Evolutionary conservation across 1,140 invertebrate genomes (phyloP).

Genomic region (Papilio polytes): DNA sequence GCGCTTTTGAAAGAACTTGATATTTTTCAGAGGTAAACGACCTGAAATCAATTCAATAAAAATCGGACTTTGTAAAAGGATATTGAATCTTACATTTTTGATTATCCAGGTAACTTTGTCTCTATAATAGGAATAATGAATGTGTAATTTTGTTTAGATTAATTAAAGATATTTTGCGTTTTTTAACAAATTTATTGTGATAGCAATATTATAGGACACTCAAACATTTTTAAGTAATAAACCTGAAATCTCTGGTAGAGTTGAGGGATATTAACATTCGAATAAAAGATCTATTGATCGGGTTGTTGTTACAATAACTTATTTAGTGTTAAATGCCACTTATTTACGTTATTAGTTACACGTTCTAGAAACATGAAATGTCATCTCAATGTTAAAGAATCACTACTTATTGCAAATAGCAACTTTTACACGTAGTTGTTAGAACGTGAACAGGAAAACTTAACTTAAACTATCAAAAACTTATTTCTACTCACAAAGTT

Average conservation of each 20-base stretch:
- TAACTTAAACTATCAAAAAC: not conserved
- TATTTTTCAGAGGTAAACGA: slow-evolving; percentile 10
- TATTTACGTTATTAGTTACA: no score
- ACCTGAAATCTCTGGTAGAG: no score
- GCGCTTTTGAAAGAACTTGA: not conserved
- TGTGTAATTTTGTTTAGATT: no score
- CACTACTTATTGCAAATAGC: not conserved
- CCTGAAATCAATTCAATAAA: not conserved
- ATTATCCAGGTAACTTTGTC: not conserved
- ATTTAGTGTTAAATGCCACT: no score
- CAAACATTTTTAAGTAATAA: no score
- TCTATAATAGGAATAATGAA: no score
- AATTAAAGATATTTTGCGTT: no score
- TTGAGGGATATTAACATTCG: no score
- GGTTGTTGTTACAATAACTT: no score
- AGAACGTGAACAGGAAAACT: not conserved
- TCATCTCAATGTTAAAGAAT: not conserved
- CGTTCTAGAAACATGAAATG: not conserved
- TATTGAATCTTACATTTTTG: not conserved
- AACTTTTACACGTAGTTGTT: not conserved
- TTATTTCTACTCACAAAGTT: not conserved
- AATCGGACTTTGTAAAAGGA: not conserved
- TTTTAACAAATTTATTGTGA: no score
- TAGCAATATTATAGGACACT: no score
- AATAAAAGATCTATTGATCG: no score